Evolutionary conservation across 2,113 vertebrate species (phyloP).

Genomic region (Rhombomys opimus): DNA sequence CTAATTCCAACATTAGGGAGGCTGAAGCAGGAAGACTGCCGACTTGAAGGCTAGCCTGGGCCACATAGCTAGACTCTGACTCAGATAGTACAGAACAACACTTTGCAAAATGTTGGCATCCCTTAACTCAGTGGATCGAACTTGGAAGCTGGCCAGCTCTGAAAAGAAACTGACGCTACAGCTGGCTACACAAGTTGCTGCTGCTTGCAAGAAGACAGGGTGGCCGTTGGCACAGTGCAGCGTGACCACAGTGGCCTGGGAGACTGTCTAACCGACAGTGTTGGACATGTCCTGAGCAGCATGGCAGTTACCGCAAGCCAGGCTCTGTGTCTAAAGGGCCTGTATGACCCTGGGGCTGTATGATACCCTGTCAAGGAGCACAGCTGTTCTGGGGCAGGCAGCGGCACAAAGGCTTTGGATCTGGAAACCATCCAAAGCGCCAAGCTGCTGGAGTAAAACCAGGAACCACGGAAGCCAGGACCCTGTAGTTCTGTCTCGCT

Average conservation of each 20-base stretch:
- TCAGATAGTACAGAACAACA: neutral
- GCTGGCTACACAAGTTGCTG: no score
- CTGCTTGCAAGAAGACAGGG: neutral
- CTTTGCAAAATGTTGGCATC: neutral
- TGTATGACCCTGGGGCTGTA: neutral
- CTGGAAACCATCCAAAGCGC: neutral
- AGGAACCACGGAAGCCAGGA: neutral
- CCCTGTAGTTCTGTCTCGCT: neutral
- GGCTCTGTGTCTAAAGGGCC: neutral
- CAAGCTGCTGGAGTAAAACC: neutral
- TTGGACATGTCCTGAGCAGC: neutral
- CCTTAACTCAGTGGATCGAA: neutral
- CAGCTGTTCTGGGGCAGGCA: neutral
- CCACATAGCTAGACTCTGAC: neutral
- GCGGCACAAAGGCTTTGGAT: neutral
- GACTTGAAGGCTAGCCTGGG: neutral
- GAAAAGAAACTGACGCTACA: neutral
- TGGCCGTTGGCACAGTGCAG: neutral
- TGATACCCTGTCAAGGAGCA: neutral
- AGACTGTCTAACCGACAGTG: neutral
- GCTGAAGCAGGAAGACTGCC: neutral
- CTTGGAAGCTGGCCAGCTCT: neutral
- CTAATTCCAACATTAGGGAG: neutral
- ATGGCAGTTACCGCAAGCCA: neutral
- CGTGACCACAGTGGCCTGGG: neutral